Conservation (phyloP, 1,140 invertebrate species). For the Batillaria attramentaria region DNA sequence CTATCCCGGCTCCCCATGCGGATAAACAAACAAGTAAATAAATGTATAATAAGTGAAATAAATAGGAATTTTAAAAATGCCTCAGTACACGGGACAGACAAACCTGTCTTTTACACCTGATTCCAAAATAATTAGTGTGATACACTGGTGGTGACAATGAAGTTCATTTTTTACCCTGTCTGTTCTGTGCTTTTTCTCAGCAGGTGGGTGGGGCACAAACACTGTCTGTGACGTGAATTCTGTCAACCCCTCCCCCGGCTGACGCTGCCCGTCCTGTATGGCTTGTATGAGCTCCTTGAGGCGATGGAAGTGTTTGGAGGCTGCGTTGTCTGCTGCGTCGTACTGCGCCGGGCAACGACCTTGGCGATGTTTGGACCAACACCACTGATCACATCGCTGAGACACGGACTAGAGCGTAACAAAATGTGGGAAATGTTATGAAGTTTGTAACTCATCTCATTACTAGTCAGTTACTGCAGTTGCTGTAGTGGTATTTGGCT, state of each 20-base stretch:
- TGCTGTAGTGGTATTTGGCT: no score
- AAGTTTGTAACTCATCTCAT: no score
- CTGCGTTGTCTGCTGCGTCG: conserved; percentile 44
- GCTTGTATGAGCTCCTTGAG: conserved; percentile 45
- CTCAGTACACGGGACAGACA: no score
- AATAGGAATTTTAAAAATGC: no score
- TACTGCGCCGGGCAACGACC: conserved; percentile 46
- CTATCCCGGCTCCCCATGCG: no score
- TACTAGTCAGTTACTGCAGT: no score
- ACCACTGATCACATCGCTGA: conserved; percentile 52
- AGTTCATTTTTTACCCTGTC: conserved; percentile 34
- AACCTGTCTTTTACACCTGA: no score
- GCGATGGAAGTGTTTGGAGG: conserved; percentile 37
- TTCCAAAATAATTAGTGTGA: no score
- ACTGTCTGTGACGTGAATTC: conserved; percentile 23
- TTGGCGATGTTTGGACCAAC: conserved; percentile 44
- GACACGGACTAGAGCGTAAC: conserved; percentile 39
- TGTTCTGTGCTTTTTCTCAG: conserved; percentile 27
- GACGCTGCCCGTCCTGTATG: conserved; percentile 40
- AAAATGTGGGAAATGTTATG: no score
- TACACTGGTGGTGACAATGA: no score
- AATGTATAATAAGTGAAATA: no score
- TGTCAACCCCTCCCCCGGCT: conserved; percentile 44
- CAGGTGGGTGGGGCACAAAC: background rate
- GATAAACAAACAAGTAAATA: no score